Base-by-base conservation (phyloP, 2,888 invertebrate species). In the Elysia crispata region DNA sequence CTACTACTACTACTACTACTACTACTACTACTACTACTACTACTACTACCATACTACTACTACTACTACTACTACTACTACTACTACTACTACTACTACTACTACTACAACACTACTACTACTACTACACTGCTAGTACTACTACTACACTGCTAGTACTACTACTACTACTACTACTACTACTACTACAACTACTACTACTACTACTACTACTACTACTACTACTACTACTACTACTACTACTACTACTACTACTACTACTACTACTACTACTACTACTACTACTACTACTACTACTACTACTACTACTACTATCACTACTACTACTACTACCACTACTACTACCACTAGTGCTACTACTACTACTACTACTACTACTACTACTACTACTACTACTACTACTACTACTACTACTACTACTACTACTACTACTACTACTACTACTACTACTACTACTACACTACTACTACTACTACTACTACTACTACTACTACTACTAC, bases 201-300 rank as follows among this genome's bases (percentile, higher is more conserved):
- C 54, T 54, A 54, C 54, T 54, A 54, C 54, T 54, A 54, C 54
- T 54, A 54, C 54, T 54, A 54, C 54, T 54, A 54, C 54, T 54
- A 54, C 54, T 54, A 54, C 54, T 54, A 54, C 54, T 54, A 54
- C 54, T 54, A 54, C 54, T 54, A 54, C 54, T 54, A 54, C 54
- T 54, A 54, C 54, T 54, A 54, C 54, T 54, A 54, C 54, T 54
- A 54, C 54, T 54, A 54, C 54, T 54, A 54, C 54, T 54, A 54
- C 54, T 54, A 54, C 54, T 54, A 54, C 54, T 54, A 54, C 54
- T 54, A 54, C 54, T 54, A 54, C 54, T 54, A 54, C 54, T 54
- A 54, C 54, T 54, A 54, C 54, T 54, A 54, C 54, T 18, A 54
- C 54, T 18, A 54, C 54, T 18, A 54, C 54, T 18, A 54, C 54